Base-by-base conservation (phyloP, 2,797 vertebrate genomes). In the Typhlichthys subterraneus region DNA sequence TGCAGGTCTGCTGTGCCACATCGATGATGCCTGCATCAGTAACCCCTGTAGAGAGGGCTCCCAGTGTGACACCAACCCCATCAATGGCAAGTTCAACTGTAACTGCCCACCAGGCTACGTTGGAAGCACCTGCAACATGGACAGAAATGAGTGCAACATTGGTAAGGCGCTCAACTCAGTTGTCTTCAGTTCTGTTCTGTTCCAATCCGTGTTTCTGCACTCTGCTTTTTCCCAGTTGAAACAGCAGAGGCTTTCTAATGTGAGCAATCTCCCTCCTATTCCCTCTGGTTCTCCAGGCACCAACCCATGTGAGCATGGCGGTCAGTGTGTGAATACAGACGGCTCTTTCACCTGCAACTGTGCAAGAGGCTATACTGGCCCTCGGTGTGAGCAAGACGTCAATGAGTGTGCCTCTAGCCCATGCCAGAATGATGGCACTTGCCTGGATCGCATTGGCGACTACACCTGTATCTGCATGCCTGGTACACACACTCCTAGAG, bases 391-490 rank as follows among this genome's bases (percentile, higher is more conserved):
- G 73, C 93, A 94, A 85, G 96, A 98, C 66, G 91, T 98, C 75
- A 98, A 97, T 0, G 96, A 98, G 68, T 98, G 96, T n/a, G 92
- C 93, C 10, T 96, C 96, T 0, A 95, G 86, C 76, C 96, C 96
- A 0, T 98, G 96, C 76, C 94, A 93, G 64, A 98, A 98, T 0
- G 96, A 98, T 5, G 96, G 96, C 84, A 98, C 96, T 59, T 98
- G 96, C 67, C 88, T 98, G 86, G 96, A 98, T 84, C 95, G 97
- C 80, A 98, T 98, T 0, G 96, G 96, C 29, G 95, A 92, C 23
- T 98, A 98, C 90, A 95, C 91, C 0, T 98, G 96, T 75, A 94
- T 98, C 76, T 98, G 96, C 86, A 98, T 98, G 96, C 81, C 84
- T 1, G 89, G 89, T 89, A 49, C 58, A 23, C 42, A 86, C 45